Base-by-base conservation (phyloP, 2,797 vertebrate species). In the Bradypodion ventrale region DNA sequence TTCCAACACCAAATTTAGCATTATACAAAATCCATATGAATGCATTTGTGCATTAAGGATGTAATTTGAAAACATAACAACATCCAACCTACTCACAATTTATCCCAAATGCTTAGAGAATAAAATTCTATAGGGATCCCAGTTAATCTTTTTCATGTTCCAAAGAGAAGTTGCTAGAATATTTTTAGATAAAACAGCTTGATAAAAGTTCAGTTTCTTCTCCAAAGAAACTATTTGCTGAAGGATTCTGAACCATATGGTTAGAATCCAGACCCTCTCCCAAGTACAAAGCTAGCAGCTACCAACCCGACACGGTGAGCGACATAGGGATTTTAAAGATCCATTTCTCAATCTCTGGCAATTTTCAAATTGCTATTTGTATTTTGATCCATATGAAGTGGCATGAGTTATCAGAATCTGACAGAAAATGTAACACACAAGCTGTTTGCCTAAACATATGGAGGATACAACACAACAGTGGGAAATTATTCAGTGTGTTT, bases 51-150 rank as follows among this genome's bases (percentile, higher is more conserved):
- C 87, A 29, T 89, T 89, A 90, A 75, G 42, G 75, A 83, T 68
- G 85, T 77, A 8, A 12, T 90, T 89, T 87, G 79, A 87, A 86
- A 92, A 85, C 59, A 52, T 13, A 78, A 3, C 0, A 4, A 25
- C 5, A 35, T 86, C 69, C 92, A 89, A 90, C 66, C 87, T 65
- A 89, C 42, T 80, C 3, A 70, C 91, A 92, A n/a, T 78, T 86
- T 86, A 94, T 94, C 82, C 92, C 78, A 93, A 86, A 66, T 8
- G 0, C 9, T 89, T 80, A 92, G 78, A 92, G 93, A 87, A 90
- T 81, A 89, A 88, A 89, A 85, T 77, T 89, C 75, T 76, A 8
- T 56, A 87, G 49, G 56, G 52, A 90, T 29, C 79, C 35, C 62
- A 83, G 59, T 84, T 44, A 85, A 73, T 80, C n/a, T 77, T 85